Base-by-base conservation (phyloP, 2,888 invertebrate genomes). In the Hirtodrosophila histrioides region DNA sequence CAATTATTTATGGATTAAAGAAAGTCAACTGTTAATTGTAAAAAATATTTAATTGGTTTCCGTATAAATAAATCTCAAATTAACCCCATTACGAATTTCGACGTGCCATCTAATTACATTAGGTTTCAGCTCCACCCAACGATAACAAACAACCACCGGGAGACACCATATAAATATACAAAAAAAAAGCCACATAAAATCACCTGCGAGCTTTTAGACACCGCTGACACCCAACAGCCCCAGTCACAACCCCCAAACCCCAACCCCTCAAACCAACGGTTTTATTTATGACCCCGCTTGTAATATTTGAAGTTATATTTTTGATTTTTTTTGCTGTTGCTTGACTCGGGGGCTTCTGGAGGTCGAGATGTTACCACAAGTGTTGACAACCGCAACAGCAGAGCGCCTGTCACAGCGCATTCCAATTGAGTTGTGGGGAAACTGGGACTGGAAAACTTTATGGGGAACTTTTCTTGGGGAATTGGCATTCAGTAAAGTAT, bases 221-320 rank as follows among this genome's bases (percentile, higher is more conserved):
- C 31, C 51, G 17, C 17, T 17, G 41, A 65, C 68, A 54, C 61
- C 48, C 37, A 35, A 6, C 40, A 40, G 17, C 9, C 49, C 17
- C 31, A 17, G 17, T 17, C 17, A 17, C 17, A 17, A 17, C 17
- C 17, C 17, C 17, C 1, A 17, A 17, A 1, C 17, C 17, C 17
- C 1, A 17, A 1, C 17, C 17, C 17, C 17, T 17, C 43, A 41
- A 33, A 11, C 33, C 40, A 53, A 51, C 49, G 17, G 51, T 60
- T 63, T 67, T 61, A 83, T 78, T 77, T 80, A 80, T 67, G 76
- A 62, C 73, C 54, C 29, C 17, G 39, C 43, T 40, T 35, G 40
- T 56, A 57, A 58, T 46, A 81, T 74, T 74, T 81, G 53, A 84
- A 78, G 82, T 58, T 64, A 62, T 78, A 78, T 75, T 71, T 85